These are phyloP conservation scores for Myrmophylax atrothorax DNA, from an alignment of 2,113 vertebrate genomes.

Conservation along the genomic window DNA sequence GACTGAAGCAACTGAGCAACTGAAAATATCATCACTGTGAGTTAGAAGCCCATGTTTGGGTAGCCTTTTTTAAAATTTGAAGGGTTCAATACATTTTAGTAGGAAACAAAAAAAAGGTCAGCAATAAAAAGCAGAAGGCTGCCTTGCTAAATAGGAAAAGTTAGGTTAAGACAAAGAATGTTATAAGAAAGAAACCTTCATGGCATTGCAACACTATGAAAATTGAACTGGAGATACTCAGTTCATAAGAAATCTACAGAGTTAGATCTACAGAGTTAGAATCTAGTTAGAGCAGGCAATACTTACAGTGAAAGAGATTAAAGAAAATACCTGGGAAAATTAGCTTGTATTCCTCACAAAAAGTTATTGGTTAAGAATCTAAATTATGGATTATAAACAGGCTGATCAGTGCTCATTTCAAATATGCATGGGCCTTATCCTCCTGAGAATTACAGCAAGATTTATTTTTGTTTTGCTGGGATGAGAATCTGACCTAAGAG, in stretches of 20 bases:
- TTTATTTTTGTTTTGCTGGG: not conserved
- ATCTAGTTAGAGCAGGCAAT: not conserved
- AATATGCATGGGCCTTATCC: not conserved
- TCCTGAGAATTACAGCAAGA: not conserved
- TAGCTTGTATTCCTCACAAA: not conserved
- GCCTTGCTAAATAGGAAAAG: not conserved
- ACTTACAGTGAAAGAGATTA: not conserved
- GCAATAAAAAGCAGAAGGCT: not conserved
- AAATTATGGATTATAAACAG: not conserved
- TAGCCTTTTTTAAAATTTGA: not conserved
- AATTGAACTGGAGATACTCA: not conserved
- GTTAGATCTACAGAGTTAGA: too few species aligned
- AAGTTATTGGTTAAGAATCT: not conserved
- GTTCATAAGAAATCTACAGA: not conserved
- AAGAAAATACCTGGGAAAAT: not conserved
- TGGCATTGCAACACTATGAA: not conserved
- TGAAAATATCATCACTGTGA: not conserved
- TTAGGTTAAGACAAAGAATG: not conserved
- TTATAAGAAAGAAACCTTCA: not conserved
- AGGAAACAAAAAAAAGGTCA: not conserved
- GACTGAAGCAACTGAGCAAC: not conserved
- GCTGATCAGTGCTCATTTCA: not conserved
- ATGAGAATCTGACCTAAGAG: not conserved
- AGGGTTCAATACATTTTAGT: not conserved
- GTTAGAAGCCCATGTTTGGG: not conserved